Evolutionary conservation across 2,888 invertebrate species (phyloP).

Genomic region (Drosophila engyochracea): DNA sequence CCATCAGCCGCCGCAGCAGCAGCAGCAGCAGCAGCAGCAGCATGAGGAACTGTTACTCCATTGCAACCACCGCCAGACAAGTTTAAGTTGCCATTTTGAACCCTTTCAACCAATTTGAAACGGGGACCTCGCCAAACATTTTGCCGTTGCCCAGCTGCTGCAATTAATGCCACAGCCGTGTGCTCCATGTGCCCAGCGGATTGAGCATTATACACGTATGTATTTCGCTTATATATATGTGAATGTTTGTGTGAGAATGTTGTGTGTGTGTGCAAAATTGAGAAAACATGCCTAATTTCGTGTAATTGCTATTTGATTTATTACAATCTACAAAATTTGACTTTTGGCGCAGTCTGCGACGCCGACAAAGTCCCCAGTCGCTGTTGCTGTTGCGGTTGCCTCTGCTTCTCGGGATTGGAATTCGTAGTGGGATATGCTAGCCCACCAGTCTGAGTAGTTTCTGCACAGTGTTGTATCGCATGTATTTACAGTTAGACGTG

Average conservation of each 20-base stretch:
- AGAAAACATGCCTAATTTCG: slow-evolving; percentile 84
- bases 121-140: slow-evolving; percentile 54
- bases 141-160: slow-evolving; percentile 75
- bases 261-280: slow-evolving; percentile 67
- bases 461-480: slow-evolving; percentile 26
- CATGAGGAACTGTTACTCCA: slow-evolving; percentile 29
- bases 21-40: slow-evolving; percentile 4
- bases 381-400: slow-evolving; percentile 20
- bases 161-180: slow-evolving; percentile 73
- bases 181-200: slow-evolving; percentile 55
- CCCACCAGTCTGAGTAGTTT: slow-evolving; percentile 38
- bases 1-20: neutral
- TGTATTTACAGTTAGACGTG: slow-evolving; percentile 59
- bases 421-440: slow-evolving; percentile 20
- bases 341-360: slow-evolving; percentile 79
- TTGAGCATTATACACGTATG: slow-evolving; percentile 36
- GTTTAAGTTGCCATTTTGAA: slow-evolving; percentile 79
- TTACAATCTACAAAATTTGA: slow-evolving; percentile 83
- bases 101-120: slow-evolving; percentile 76
- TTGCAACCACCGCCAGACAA: slow-evolving; percentile 67
- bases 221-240: slow-evolving; percentile 13
- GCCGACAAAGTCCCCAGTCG: slow-evolving; percentile 63
- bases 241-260: neutral
- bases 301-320: slow-evolving; percentile 85
- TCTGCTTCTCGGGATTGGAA: slow-evolving; percentile 16